A percentile compares a stretch with the other conserved stretches of the same genome.
Conservation (phyloP, 2,113 vertebrate species). For the Bombycilla garrulus region DNA sequence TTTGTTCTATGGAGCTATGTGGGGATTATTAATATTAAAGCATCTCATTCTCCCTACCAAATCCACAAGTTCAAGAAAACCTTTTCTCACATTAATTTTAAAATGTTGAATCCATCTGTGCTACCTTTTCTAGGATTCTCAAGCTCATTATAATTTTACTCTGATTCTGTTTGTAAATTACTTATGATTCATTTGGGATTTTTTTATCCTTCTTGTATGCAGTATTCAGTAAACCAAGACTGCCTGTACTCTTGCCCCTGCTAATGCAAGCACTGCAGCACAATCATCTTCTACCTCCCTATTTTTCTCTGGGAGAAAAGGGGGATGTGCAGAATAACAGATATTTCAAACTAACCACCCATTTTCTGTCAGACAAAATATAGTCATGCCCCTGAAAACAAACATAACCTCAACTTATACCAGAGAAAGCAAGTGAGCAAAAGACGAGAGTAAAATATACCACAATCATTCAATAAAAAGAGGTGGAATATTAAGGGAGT, state of each 20-base stretch:
- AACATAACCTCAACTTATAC: conserved; percentile 9
- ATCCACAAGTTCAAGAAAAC: background rate
- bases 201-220: background rate
- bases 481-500: conserved; percentile 51
- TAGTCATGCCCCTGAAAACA: conserved; percentile 38
- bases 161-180: conserved; percentile 5
- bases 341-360: conserved; percentile 47
- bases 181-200: background rate
- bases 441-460: conserved; percentile 3
- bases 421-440: background rate
- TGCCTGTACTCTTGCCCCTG: background rate
- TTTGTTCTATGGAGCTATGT: background rate
- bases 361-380: conserved; percentile 43
- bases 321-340: background rate
- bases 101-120: background rate
- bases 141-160: background rate
- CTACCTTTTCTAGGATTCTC: background rate
- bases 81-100: background rate
- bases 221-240: background rate
- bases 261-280: background rate
- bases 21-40: conserved; percentile 12
- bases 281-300: background rate
- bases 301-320: conserved; percentile 8
- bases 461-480: conserved; percentile 52
- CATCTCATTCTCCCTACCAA: background rate